Base-by-base conservation (phyloP, 2,113 vertebrate genomes). In the Gasterosteus nipponicus region DNA sequence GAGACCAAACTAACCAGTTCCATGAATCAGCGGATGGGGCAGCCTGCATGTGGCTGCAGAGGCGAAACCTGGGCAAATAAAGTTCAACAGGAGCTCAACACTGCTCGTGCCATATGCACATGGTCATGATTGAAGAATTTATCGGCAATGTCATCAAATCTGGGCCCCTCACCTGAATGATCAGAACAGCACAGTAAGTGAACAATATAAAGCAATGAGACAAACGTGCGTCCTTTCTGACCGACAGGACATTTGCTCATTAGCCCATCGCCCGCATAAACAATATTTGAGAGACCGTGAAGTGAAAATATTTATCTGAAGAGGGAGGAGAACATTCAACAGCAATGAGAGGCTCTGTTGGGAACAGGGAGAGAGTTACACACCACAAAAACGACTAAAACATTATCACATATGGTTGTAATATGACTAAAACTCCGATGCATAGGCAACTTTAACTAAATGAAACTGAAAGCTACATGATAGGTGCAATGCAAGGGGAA, bases 221-320 rank as follows among this genome's bases (percentile, higher is more conserved):
- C 33, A 71, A 46, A 26, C 65, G 14, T 31, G 53, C 22, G 64
- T n/a, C 62, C 49, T 63, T 33, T 76, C 10, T 66, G 12, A 80
- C 33, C 57, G 44, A 42, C 29, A 8, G 31, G 61, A 5, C n/a
- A 60, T 68, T 31, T 56, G 35, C 60, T 73, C 68, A 70, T 16
- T 16, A 56, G 46, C 35, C 38, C 61, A 47, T 78, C 44, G 47
- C 60, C 15, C 31, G 56, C 16, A 57, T 31, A 57, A 75, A 7
- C 31, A 74, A 78, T 39, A 46, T 31, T 69, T 67, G 71, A 64
- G n/a, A 42, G 69, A 78, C 8, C 15, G 42, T 35, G 42, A 39
- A 39, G 22, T 53, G 7, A 58, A 65, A 75, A 62, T 41, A 62
- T 69, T 80, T 53, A 53, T 16, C 54, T 29, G 10, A 35, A 11